Conservation (phyloP, 1,140 invertebrate genomes). For the Hestina assimilis region DNA sequence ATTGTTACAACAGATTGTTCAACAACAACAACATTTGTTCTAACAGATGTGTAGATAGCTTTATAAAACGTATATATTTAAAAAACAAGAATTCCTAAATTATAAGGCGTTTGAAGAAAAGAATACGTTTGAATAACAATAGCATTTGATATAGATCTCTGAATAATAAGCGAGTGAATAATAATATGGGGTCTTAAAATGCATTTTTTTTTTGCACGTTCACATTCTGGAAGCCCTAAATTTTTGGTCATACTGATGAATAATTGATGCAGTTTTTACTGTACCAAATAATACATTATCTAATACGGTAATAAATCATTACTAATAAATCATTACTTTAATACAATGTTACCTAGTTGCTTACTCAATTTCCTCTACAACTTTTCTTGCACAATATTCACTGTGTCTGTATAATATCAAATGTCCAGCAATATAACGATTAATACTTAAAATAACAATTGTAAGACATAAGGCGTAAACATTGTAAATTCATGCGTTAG, state of each 20-base stretch:
- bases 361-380: too few species aligned
- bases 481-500: too few species aligned
- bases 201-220: conserved; percentile 19
- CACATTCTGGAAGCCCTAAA: conserved; percentile 9
- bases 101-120: conserved; percentile 14
- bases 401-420: too few species aligned
- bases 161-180: conserved; percentile 20
- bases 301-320: background rate
- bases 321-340: too few species aligned
- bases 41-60: background rate
- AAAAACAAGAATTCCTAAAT: background rate
- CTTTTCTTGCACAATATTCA: too few species aligned
- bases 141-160: conserved; percentile 29
- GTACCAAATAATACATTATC: conserved; percentile 7
- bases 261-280: conserved; percentile 16
- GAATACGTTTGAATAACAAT: conserved; percentile 28
- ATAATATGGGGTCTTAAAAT: conserved; percentile 18
- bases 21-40: too few species aligned
- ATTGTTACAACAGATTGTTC: too few species aligned
- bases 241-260: conserved; percentile 23
- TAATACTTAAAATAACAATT: too few species aligned
- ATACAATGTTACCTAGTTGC: too few species aligned
- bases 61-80: conserved; percentile 1
- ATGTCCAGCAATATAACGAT: too few species aligned
- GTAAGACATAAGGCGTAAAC: too few species aligned